phyloP scores from a whole-genome alignment of 2,797 vertebrate species.

The Catamblyrhynchus diadema region DNA sequence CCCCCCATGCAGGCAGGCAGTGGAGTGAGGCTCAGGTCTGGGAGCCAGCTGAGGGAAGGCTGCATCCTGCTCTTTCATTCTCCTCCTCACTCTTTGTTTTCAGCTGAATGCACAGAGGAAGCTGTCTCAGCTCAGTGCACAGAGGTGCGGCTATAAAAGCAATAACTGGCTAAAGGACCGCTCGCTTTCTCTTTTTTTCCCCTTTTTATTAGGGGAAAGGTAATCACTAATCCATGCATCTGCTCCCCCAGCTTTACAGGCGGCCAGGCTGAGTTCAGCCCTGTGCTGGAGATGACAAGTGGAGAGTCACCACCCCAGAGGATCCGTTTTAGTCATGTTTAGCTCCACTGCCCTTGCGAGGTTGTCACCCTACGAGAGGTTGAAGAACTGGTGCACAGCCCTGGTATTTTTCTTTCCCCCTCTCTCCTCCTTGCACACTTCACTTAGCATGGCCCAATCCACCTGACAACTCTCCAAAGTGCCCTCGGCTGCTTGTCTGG shows the following conservation, averaged over 20 bases:
- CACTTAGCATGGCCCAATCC: slow-evolving; percentile 64
- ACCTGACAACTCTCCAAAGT: slow-evolving; percentile 58
- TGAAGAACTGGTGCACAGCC: slow-evolving; percentile 48
- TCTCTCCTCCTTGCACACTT: slow-evolving; percentile 59
- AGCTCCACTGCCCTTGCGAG: slow-evolving; percentile 10
- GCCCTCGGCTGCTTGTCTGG: slow-evolving; percentile 1
- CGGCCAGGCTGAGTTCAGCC: not conserved
- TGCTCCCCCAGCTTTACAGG: not conserved
- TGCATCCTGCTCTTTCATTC: slow-evolving; percentile 1
- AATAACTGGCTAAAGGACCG: slow-evolving; percentile 35
- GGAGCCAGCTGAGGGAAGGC: not conserved
- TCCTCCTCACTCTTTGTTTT: slow-evolving; percentile 69
- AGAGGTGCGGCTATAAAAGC: slow-evolving; percentile 48
- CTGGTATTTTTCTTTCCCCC: not conserved
- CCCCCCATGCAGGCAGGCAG: not conserved
- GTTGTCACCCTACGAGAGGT: slow-evolving; percentile 58
- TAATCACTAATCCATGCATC: slow-evolving; percentile 8
- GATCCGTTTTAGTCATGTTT: not conserved
- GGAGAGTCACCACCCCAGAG: not conserved
- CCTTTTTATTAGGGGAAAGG: slow-evolving; percentile 12
- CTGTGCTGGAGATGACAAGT: slow-evolving; percentile 2
- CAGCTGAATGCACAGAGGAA: slow-evolving; percentile 63
- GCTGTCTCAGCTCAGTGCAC: slow-evolving; percentile 59
- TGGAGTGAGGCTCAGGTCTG: not conserved
- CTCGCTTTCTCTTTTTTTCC: not conserved